phyloP scores from a whole-genome alignment of 1,140 invertebrate species.

The Papilio polytes region DNA sequence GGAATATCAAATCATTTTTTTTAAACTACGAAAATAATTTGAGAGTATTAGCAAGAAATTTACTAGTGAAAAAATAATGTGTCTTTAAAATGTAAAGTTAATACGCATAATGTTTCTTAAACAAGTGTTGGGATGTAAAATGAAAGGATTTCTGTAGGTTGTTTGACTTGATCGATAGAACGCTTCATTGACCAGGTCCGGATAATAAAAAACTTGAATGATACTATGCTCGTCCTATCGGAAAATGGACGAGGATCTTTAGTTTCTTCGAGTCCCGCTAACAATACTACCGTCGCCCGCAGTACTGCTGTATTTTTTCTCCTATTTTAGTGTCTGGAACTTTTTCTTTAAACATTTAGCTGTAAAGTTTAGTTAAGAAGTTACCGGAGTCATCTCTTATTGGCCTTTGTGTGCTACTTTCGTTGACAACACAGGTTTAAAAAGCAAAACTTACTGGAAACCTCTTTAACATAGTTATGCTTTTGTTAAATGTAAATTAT shows the following conservation, averaged over 20 bases:
- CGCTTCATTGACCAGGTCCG: conserved; percentile 67
- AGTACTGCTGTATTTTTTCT: conserved; percentile 43
- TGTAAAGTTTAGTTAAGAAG: conserved; percentile 32
- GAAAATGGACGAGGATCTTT: conserved; percentile 77
- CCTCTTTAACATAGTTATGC: background rate
- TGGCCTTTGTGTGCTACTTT: conserved; percentile 3
- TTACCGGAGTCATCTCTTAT: conserved; percentile 13
- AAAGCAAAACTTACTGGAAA: background rate
- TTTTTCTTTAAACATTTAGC: conserved; percentile 37
- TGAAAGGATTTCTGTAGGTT: conserved; percentile 41
- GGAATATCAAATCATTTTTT: too few relatives aligned
- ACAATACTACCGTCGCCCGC: conserved; percentile 57
- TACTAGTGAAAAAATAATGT: too few relatives aligned
- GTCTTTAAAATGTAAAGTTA: background rate
- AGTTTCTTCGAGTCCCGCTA: conserved; percentile 67
- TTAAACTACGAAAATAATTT: too few relatives aligned
- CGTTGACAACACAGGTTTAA: conserved; percentile 9
- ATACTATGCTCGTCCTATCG: conserved; percentile 75
- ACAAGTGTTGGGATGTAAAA: conserved; percentile 38
- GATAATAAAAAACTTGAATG: conserved; percentile 80
- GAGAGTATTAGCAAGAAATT: too few relatives aligned
- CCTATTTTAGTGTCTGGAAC: conserved; percentile 38
- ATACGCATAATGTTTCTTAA: background rate
- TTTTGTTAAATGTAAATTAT: too few relatives aligned
- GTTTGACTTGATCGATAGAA: conserved; percentile 64